Evolutionary conservation across 2,113 vertebrate genomes (phyloP), one percentile per base, ranked within the genome.

Genomic region (Bucco capensis): DNA sequence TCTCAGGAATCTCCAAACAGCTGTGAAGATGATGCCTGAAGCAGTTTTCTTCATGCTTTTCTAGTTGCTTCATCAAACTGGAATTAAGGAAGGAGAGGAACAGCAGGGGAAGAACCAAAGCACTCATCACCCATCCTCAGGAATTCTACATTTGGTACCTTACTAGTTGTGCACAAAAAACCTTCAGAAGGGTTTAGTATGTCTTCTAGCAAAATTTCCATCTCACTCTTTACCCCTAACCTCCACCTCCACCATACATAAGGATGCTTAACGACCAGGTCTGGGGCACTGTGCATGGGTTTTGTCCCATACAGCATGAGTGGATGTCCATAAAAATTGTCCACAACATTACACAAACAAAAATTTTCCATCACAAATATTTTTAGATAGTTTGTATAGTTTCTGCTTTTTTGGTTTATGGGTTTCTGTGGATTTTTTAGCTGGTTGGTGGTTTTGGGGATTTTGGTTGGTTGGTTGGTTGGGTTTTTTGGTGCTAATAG

Each of bases 11-110:
- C 35, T 56, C 49, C 6, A 4, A n/a, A 27, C 5, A 61, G 21
- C 19, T 60, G 24, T 11, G 28, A 79, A 62, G 8, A 25, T 23
- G 16, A 60, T 46, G 46, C 15, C 37, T 79, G 21, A 51, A 74
- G 19, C 9, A 51, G 17, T 56, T 86, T 88, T 5, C 21, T 69
- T 70, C 1, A 1, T 0, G 0, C 0, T 0, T 25, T 78, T 70
- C 22, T 25, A 60, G 38, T 73, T 75, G 40, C 35, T 65, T 28
- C 8, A 22, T 49, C 30, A 64, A 70, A 58, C 10, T 4, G 1
- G 12, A 4, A 4, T 44, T 57, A 42, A 42, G 21, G 18, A 87
- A 70, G 19, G 8, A 60, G 31, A 33, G 28, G 14, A 14, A 9
- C 24, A 61, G 9, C 10, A 31, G 33, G 35, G n/a, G n/a, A 24